A percentile compares a stretch with the other conserved stretches of the same genome.
These are phyloP conservation scores for Rhinolophus ferrumequinum DNA, from an alignment of 2,113 vertebrate species.

Conservation along the genomic window DNA sequence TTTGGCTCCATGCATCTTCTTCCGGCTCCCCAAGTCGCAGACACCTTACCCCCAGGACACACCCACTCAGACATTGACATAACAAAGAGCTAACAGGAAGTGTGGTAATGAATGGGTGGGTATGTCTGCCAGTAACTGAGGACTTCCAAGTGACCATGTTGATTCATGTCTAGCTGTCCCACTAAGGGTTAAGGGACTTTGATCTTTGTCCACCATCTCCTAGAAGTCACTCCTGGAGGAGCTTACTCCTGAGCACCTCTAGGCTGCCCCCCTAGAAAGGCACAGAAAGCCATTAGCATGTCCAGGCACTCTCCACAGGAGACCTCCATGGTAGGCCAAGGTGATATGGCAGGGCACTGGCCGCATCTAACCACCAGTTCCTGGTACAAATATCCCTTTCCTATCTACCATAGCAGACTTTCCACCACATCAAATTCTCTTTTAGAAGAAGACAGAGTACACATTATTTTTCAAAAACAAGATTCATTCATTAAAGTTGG, in stretches of 20 bases:
- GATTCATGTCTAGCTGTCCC: background rate
- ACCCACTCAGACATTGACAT: too few species aligned
- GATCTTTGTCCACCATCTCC: background rate
- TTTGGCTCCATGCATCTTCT: too few species aligned
- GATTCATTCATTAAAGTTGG: constrained; percentile 59
- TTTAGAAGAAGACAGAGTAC: constrained; percentile 45
- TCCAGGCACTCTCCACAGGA: background rate
- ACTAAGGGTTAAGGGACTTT: background rate
- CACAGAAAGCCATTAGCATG: background rate
- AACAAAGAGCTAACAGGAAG: background rate
- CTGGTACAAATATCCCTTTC: background rate
- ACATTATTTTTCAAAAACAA: constrained; percentile 70
- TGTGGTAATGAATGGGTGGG: background rate
- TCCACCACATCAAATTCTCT: constrained; percentile 5
- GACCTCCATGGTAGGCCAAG: background rate
- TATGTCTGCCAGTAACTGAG: background rate
- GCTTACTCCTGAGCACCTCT: background rate
- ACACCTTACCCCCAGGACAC: too few species aligned
- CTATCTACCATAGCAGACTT: constrained; percentile 2
- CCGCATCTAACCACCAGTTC: background rate
- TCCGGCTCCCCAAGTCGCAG: too few species aligned
- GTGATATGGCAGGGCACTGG: accelerated
- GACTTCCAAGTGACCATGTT: background rate
- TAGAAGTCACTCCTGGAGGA: background rate
- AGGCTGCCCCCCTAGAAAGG: background rate